Evolutionary conservation across 1,140 invertebrate species (phyloP), one percentile per base, ranked within the genome.

Genomic region (Stegodyphus dumicola): DNA sequence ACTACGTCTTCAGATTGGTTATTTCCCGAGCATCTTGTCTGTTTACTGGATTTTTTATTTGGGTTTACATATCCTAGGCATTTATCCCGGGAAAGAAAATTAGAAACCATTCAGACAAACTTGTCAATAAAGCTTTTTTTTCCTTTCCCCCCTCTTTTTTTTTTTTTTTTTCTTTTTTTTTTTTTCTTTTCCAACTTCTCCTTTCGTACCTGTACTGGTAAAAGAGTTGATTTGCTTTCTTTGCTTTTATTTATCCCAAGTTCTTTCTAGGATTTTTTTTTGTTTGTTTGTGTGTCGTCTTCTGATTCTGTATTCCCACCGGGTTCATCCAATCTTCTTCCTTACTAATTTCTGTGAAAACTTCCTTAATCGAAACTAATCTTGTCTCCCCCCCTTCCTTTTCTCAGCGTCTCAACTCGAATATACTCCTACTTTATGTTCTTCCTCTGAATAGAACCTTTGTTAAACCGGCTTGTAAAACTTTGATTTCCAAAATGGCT

Each of bases 321-420:
- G 64, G 73, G 64, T 85, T 76, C 64, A 56, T 76, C 71, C 80
- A 74, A 83, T 83, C 64, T 74, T 53, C 80, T 83, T 83, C 66
- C 80, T 74, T 75, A 83, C 70, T 75, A 83, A 75, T 75, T 83
- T 83, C 71, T 74, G 70, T 83, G 71, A 83, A 83, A 83, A 75
- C 78, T 81, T 81, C 78, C 69, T 81, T 81, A 81, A 81, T 81
- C 78, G 78, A 81, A 81, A 73, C 78, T 73, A 81, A 81, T 81
- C 69, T 73, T 33, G 33, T 33, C 33, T 33, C 33, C 33, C n/a
- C n/a, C n/a, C n/a, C n/a, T n/a, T n/a, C n/a, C 33, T 33, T 33
- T 33, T 33, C 33, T 33, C 1, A 33, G 33, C 33, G 33, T 33
- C 33, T 33, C 33, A 33, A 33, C 33, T 33, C 33, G 33, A 33